Percentiles rank a stretch among this genome's conserved stretches.
phyloP scores from a whole-genome alignment of 2,797 vertebrate species.

The Limosa lapponica region DNA sequence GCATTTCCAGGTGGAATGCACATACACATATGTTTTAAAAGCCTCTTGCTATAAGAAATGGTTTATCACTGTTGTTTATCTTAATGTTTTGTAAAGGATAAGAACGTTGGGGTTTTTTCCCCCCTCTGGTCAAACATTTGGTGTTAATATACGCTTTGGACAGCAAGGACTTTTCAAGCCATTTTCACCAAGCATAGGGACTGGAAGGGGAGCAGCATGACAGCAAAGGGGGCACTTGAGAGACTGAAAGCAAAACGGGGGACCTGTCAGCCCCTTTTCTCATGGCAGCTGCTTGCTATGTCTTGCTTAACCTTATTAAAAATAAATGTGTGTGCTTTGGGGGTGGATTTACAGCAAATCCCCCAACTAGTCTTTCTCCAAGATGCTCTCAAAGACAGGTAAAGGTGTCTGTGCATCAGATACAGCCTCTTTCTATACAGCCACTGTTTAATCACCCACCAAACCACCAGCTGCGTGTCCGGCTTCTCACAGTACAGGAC shows the following conservation, averaged over 20 bases:
- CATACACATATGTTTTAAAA: background rate
- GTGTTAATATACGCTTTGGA: background rate
- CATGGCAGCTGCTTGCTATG: background rate
- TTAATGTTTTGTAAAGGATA: background rate
- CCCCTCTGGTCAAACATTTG: background rate
- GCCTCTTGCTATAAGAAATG: background rate
- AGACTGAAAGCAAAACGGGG: background rate
- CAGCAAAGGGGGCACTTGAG: background rate
- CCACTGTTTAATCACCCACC: background rate
- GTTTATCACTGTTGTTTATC: background rate
- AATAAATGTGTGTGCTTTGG: fast-evolving
- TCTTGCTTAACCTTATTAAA: background rate
- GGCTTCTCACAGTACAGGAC: background rate
- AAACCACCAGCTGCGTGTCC: background rate
- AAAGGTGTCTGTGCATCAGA: background rate
- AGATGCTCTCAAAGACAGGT: background rate
- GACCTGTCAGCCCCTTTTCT: background rate
- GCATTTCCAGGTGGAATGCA: background rate
- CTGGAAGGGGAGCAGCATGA: fast-evolving
- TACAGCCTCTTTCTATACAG: fast-evolving
- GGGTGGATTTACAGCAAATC: background rate
- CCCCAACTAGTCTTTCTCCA: background rate
- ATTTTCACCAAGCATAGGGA: background rate
- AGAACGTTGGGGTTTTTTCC: background rate
- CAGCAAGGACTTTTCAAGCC: fast-evolving